phyloP scores from a whole-genome alignment of 2,113 vertebrate genomes.

The Cyanoramphus novaezelandiae region DNA sequence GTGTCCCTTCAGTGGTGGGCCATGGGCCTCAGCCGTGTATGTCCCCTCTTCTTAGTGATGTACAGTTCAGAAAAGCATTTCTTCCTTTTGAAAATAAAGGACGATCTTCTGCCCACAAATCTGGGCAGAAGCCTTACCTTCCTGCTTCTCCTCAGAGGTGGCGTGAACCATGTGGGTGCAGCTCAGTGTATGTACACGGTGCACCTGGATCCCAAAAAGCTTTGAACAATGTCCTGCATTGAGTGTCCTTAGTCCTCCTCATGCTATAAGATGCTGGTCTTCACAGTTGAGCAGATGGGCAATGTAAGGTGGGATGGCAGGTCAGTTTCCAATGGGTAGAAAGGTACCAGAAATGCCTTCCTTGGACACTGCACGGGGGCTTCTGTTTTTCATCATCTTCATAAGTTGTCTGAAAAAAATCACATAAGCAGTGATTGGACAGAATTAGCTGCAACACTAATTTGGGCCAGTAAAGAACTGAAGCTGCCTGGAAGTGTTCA shows the following conservation, averaged over 20 bases:
- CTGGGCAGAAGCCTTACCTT: background rate
- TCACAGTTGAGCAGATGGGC: background rate
- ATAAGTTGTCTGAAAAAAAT: background rate
- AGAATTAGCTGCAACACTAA: background rate
- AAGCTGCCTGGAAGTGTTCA: background rate
- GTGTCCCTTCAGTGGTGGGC: fast-evolving
- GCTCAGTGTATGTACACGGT: background rate
- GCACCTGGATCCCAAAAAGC: background rate
- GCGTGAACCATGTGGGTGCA: background rate
- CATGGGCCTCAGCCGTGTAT: fast-evolving
- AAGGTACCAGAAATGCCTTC: background rate
- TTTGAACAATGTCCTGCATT: background rate
- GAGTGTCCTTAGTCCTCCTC: background rate
- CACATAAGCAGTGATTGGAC: background rate
- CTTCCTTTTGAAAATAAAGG: background rate
- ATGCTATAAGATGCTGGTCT: fast-evolving
- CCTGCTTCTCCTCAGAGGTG: background rate
- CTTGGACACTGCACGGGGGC: background rate
- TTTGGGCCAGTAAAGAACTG: background rate
- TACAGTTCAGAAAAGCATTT: background rate
- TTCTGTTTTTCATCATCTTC: background rate
- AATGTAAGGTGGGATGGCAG: background rate
- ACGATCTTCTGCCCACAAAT: background rate
- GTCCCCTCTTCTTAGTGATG: background rate
- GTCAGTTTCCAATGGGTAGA: background rate